Conservation (phyloP, 2,797 vertebrate genomes). For the Halcyon badia region DNA sequence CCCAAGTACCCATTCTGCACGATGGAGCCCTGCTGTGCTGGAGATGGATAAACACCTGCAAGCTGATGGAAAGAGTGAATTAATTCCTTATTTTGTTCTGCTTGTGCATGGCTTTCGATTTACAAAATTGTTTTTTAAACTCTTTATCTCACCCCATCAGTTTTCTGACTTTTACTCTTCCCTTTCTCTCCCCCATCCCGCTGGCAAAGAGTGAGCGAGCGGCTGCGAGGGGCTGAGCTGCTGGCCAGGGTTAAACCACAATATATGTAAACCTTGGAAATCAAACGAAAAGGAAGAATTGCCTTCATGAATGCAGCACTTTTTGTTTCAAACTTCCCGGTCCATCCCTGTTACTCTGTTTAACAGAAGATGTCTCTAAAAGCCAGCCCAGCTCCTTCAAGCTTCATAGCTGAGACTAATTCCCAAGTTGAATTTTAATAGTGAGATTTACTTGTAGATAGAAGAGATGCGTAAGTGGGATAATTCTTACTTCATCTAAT, state of each 20-base stretch:
- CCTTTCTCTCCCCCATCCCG: not conserved
- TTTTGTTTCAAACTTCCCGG: not conserved
- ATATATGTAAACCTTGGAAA: not conserved
- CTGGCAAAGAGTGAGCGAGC: not conserved
- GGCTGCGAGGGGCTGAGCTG: not conserved
- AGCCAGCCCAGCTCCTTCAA: not conserved
- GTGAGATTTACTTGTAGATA: not conserved
- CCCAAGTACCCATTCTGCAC: fast-evolving
- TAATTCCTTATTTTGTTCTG: not conserved
- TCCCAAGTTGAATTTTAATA: not conserved
- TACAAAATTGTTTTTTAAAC: not conserved
- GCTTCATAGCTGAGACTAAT: not conserved
- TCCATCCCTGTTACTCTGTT: not conserved
- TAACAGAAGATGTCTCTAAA: not conserved
- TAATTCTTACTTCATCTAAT: not conserved
- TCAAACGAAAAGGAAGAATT: not conserved
- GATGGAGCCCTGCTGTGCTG: not conserved
- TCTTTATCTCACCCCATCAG: not conserved
- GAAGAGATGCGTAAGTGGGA: not conserved
- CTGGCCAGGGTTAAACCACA: not conserved
- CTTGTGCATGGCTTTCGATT: not conserved
- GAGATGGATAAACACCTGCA: not conserved
- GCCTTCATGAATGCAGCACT: not conserved
- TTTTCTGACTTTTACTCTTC: not conserved
- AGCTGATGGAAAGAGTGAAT: no score